Evolutionary conservation across 2,888 invertebrate genomes (phyloP), one percentile per base, ranked within the genome.

Genomic region (Dendrolimus houi): DNA sequence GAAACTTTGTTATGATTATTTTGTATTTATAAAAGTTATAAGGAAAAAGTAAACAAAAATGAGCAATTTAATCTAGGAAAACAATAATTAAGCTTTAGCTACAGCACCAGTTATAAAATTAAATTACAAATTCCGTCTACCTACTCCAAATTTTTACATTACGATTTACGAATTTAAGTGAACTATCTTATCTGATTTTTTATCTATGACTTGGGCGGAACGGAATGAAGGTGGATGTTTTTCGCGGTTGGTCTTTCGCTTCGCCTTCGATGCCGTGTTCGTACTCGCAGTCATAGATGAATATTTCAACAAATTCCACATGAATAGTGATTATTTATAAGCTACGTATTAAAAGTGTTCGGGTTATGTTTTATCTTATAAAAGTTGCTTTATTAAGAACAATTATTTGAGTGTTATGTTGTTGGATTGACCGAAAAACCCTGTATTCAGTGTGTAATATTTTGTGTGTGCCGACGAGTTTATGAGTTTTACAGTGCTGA

Each of bases 201-300:
- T 72, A 62, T 85, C 87, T 85, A 74, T 87, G 86, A 65, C 66
- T 71, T 74, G 66, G 69, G 69, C 78, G 76, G 79, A 78, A 67
- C 69, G 76, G 79, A 78, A 67, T 69, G 68, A 81, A 85, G 77
- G 79, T 80, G 77, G 74, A 80, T 82, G 80, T 78, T 79, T 82
- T 72, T 83, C 77, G 79, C 79, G 79, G 67, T 76, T 77, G 83
- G 78, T 84, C 84, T 85, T 85, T 82, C 72, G 86, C 85, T 83
- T 86, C 76, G 84, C 76, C 78, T 77, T 79, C 82, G 83, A 82
- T 78, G 85, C 85, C 85, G 87, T 82, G 85, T 77, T 81, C 86
- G 88, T 88, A 85, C 86, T 87, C 82, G 83, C 71, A 83, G 77
- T 82, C 83, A 81, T 86, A 79, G 81, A 84, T 85, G 83, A 29